A percentile compares a stretch with the other conserved stretches of the same genome.
Conservation (phyloP, 2,113 vertebrate species). For the Pangasianodon gigas region DNA sequence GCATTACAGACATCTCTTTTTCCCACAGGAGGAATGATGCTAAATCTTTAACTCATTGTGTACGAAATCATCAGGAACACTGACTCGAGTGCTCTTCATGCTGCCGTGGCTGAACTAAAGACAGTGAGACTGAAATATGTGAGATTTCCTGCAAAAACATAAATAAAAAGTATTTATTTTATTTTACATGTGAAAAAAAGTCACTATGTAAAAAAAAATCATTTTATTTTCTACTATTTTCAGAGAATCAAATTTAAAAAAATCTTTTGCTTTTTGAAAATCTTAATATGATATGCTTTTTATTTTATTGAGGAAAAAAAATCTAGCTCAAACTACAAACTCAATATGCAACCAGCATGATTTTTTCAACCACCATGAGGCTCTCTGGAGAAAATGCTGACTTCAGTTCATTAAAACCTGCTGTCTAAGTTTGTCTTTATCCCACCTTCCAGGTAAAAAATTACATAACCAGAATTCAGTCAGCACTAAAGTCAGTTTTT, state of each 20-base stretch:
- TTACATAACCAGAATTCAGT: not conserved
- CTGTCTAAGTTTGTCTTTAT: not conserved
- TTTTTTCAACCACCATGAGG: not conserved
- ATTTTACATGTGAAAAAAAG: too few relatives aligned
- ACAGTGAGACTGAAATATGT: too few relatives aligned
- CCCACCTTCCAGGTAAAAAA: not conserved
- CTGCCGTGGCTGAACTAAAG: not conserved
- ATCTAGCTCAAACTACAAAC: not conserved
- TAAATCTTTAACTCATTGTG: not conserved
- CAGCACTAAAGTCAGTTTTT: not conserved
- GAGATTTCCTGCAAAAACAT: too few relatives aligned
- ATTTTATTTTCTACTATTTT: too few relatives aligned
- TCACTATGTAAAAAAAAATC: too few relatives aligned
- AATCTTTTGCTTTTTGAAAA: too few relatives aligned
- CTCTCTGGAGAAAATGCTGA: not conserved
- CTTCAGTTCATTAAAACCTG: slow-evolving; percentile 1
- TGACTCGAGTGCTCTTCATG: not conserved
- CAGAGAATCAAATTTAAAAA: too few relatives aligned
- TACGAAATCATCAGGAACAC: not conserved
- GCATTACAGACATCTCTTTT: not conserved
- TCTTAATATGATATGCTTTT: not conserved
- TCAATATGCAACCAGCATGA: not conserved
- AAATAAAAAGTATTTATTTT: too few relatives aligned
- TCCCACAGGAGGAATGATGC: not conserved
- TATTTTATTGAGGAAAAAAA: not conserved